A percentile compares a stretch with the other conserved stretches of the same genome.
Evolutionary conservation across 1,140 invertebrate species (phyloP).

Genomic region (Hypsibius dujardini): DNA sequence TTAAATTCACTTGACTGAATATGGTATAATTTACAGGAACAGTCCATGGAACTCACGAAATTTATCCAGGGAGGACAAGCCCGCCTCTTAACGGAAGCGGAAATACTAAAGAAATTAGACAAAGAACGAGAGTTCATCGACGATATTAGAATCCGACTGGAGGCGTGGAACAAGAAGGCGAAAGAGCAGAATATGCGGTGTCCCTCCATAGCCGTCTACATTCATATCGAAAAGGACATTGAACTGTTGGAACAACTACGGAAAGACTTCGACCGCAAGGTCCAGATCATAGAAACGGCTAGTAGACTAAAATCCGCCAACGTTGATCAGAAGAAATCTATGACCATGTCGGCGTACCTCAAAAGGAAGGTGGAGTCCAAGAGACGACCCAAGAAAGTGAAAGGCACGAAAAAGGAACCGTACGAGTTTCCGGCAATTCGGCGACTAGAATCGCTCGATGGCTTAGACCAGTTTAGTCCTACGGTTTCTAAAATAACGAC

Average conservation of each 20-base stretch:
- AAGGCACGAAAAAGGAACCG: background rate
- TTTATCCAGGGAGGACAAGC: background rate
- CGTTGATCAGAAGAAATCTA: background rate
- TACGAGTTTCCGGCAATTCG: background rate
- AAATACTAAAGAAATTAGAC: background rate
- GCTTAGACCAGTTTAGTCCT: too few relatives aligned
- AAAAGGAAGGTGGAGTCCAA: background rate
- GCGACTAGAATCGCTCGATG: too few relatives aligned
- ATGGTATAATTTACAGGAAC: background rate
- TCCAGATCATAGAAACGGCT: background rate
- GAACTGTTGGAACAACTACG: slow-evolving; percentile 5
- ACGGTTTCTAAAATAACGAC: too few relatives aligned
- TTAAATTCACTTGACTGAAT: too few relatives aligned
- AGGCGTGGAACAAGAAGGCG: background rate
- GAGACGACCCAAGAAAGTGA: background rate
- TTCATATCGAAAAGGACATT: slow-evolving; percentile 10
- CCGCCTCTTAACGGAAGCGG: background rate
- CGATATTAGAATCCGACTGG: background rate
- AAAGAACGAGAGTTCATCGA: background rate
- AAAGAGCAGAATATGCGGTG: background rate
- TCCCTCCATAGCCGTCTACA: slow-evolving; percentile 9
- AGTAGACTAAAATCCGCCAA: background rate
- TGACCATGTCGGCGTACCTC: background rate
- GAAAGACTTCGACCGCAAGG: background rate
- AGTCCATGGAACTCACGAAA: background rate